Evolutionary conservation across 2,113 vertebrate genomes (phyloP).

Genomic region (Ploceus nigricollis): DNA sequence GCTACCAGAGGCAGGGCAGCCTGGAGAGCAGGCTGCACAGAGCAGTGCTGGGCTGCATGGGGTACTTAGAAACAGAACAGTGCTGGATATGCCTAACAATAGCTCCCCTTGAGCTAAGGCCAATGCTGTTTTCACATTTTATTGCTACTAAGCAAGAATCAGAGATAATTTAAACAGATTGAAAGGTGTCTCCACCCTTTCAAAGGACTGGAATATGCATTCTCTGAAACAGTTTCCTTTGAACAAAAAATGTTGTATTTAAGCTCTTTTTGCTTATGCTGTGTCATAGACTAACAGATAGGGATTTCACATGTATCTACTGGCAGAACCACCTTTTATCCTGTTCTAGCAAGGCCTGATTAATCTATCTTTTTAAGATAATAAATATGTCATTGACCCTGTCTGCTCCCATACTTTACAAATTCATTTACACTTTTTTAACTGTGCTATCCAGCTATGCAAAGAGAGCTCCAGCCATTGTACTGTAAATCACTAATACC

Average conservation of each 20-base stretch:
- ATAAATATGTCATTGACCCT: constrained; percentile 32
- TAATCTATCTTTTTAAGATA: constrained; percentile 53
- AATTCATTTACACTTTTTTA: constrained; percentile 52
- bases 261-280: not conserved
- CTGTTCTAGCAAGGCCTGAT: constrained; percentile 23
- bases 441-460: not conserved
- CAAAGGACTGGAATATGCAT: not conserved
- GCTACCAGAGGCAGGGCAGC: not conserved
- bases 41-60: not conserved
- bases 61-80: not conserved
- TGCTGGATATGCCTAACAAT: not conserved
- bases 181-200: not conserved
- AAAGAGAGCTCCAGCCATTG: not conserved
- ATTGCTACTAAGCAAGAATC: not conserved
- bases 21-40: not conserved
- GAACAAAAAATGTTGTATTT: not conserved
- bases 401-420: constrained; percentile 3
- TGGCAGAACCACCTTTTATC: constrained; percentile 35
- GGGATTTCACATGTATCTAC: not conserved
- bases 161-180: not conserved
- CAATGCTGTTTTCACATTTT: not conserved
- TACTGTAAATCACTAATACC: constrained; percentile 11
- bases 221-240: not conserved
- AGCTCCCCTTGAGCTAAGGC: not conserved
- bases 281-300: not conserved